These are phyloP conservation scores for Centropus bengalensis DNA, from an alignment of 2,113 vertebrate species.

Conservation along the genomic window DNA sequence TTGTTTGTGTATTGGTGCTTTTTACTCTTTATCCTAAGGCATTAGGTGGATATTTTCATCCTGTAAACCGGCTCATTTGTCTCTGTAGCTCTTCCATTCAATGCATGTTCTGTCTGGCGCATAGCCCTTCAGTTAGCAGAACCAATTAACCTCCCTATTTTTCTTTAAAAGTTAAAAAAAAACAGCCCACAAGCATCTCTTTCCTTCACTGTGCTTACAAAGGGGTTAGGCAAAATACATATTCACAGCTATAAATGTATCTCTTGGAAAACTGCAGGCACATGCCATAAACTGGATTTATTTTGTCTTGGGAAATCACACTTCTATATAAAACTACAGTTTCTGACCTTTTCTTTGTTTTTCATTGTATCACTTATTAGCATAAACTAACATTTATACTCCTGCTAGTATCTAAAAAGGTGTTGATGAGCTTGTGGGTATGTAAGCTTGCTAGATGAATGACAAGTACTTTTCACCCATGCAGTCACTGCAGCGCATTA, in stretches of 20 bases:
- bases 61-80: constrained; percentile 47
- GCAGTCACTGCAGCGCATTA: background rate
- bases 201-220: background rate
- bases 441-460: background rate
- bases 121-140: constrained; percentile 51
- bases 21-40: background rate
- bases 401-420: constrained; percentile 1
- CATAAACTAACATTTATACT: constrained; percentile 57
- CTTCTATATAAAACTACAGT: constrained; percentile 42
- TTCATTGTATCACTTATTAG: constrained; percentile 41
- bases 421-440: background rate
- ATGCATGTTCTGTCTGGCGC: background rate
- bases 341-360: constrained; percentile 59
- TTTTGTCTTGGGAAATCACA: constrained; percentile 46
- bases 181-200: background rate
- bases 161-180: constrained; percentile 45
- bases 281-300: background rate
- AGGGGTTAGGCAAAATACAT: constrained; percentile 61
- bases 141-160: constrained; percentile 68
- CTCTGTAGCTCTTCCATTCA: constrained; percentile 47
- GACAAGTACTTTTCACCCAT: background rate
- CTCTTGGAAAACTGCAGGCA: constrained; percentile 12
- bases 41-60: constrained; percentile 36
- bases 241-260: constrained; percentile 60
- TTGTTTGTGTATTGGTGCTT: background rate